These are phyloP conservation scores for Mesitornis unicolor DNA, from an alignment of 2,113 vertebrate species.

Conservation along the genomic window DNA sequence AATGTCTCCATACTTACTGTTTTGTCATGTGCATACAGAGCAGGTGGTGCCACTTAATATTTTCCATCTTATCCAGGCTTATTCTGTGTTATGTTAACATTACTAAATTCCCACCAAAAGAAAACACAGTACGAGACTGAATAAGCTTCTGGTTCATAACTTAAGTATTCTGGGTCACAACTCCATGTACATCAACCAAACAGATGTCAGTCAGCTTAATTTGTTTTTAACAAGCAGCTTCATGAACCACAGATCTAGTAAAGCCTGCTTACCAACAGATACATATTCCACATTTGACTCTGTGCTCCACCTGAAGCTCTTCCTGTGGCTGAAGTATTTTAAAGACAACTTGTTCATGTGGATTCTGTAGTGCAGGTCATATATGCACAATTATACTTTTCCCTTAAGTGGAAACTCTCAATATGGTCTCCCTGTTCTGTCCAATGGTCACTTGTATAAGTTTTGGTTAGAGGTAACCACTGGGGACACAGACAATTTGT, in stretches of 20 bases:
- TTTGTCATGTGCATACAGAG: background rate
- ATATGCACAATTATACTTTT: background rate
- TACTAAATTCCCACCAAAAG: background rate
- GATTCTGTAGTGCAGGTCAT: background rate
- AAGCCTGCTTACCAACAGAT: background rate
- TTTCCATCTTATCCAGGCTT: conserved; percentile 1
- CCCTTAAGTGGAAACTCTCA: background rate
- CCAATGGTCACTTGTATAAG: rapidly evolving
- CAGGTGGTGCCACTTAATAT: background rate
- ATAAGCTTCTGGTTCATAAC: background rate
- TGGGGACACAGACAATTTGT: background rate
- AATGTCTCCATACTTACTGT: background rate
- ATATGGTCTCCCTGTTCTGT: background rate
- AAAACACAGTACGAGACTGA: background rate
- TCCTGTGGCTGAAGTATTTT: background rate
- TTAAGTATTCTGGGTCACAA: background rate
- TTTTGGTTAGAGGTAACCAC: background rate
- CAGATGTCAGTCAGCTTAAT: background rate
- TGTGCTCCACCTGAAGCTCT: background rate
- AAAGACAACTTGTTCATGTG: background rate
- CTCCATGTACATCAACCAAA: background rate
- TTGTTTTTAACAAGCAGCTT: background rate
- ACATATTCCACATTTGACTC: rapidly evolving
- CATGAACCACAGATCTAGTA: background rate
- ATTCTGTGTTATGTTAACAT: background rate